Evolutionary conservation across 2,888 invertebrate genomes (phyloP).

Genomic region (Anoncus sp.): DNA sequence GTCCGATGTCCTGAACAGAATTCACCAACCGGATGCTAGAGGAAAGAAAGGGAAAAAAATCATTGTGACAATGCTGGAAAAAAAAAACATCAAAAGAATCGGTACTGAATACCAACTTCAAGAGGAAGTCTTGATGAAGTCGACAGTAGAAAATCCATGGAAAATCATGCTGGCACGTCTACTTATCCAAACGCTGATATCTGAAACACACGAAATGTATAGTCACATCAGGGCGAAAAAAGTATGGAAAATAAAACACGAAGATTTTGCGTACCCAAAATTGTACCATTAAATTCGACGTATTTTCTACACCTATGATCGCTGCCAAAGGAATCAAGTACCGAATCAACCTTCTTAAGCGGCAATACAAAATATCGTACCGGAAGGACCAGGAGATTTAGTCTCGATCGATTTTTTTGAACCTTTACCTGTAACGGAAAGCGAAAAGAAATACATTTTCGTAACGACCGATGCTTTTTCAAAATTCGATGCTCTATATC

Average conservation of each 20-base stretch:
- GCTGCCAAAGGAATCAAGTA: conserved; percentile 45
- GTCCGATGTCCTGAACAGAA: too few species aligned
- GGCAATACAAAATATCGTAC: conserved; percentile 2
- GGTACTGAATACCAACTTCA: neutral
- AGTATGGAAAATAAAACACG: neutral
- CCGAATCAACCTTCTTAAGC: neutral
- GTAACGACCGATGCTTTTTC: conserved; percentile 51
- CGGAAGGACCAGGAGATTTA: conserved; percentile 35
- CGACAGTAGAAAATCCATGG: neutral
- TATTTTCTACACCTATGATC: conserved; percentile 7
- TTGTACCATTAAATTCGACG: neutral
- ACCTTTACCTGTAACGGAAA: conserved; percentile 42
- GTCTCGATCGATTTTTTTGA: conserved; percentile 60
- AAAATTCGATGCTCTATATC: conserved; percentile 45
- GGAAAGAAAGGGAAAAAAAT: too few species aligned
- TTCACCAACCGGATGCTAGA: too few species aligned
- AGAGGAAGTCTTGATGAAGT: neutral
- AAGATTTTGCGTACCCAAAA: conserved; percentile 4
- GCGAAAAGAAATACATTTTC: conserved; percentile 40
- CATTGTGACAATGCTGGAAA: too few species aligned
- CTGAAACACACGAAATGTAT: conserved; percentile 9
- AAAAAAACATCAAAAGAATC: too few species aligned
- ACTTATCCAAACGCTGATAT: neutral
- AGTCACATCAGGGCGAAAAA: too few species aligned
- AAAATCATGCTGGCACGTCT: neutral